These are phyloP conservation scores for Notamacropus eugenii DNA, from an alignment of 2,797 vertebrate genomes.

Conservation along the genomic window DNA sequence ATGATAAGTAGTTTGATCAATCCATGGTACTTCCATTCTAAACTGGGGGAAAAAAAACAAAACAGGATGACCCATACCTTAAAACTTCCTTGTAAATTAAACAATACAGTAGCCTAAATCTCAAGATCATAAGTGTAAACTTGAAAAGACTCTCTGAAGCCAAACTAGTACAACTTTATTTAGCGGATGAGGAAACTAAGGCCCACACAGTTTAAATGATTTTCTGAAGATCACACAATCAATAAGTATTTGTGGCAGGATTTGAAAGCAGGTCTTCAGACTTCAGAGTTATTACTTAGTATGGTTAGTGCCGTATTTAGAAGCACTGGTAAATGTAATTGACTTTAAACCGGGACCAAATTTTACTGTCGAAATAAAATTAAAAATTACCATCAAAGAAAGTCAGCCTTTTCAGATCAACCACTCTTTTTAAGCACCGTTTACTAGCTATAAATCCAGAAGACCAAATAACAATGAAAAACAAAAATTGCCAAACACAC, in stretches of 20 bases:
- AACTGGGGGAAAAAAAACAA: slow-evolving; percentile 13
- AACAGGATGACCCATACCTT: background rate
- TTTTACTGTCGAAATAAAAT: background rate
- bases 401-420: background rate
- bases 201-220: background rate
- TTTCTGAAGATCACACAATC: background rate
- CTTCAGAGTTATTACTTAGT: background rate
- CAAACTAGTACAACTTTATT: background rate
- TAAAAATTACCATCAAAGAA: background rate
- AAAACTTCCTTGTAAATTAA: background rate
- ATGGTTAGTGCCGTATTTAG: background rate
- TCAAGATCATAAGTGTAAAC: background rate
- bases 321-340: background rate
- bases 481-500: slow-evolving; percentile 71
- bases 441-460: slow-evolving; percentile 37
- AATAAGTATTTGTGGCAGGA: background rate
- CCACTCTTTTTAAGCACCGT: background rate
- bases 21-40: slow-evolving; percentile 30
- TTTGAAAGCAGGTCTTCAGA: background rate
- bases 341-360: background rate
- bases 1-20: background rate
- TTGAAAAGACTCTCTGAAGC: background rate
- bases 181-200: background rate
- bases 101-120: background rate
- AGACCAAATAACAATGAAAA: slow-evolving; percentile 71